Evolutionary conservation across 2,113 vertebrate genomes (phyloP), one percentile per base, ranked within the genome.

Genomic region (Phoenicopterus ruber): DNA sequence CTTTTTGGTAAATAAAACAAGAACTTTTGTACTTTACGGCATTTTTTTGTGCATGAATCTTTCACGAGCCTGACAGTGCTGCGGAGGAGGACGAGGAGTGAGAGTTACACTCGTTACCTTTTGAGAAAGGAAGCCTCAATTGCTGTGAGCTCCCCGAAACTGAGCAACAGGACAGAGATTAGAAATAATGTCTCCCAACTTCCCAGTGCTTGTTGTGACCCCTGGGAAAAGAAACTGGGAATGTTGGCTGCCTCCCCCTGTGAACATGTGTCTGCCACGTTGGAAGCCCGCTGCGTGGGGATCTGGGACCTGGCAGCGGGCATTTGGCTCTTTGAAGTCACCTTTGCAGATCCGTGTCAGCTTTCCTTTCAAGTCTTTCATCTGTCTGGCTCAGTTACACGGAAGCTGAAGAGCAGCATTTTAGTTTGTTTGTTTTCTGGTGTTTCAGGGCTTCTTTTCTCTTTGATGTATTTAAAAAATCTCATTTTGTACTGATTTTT

Each of bases 11-110:
- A 94, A 57, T 79, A 13, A 67, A 86, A 36, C 62, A 42, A 49
- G 4, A 29, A 5, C 14, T 80, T 31, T 1, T 15, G 7, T 42
- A 10, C 50, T 66, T n/a, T 2, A 31, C 1, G 1, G 62, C 3
- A 0, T 17, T 42, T 77, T 77, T 67, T 17, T 1, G 6, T 6
- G 38, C 38, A 1, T 78, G 52, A 38, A 52, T 94, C 29, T 92
- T 84, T 90, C 69, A 38, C 44, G 11, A 91, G 49, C 58, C 28
- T 73, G 15, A 1, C 2, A 0, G 65, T 8, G 72, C 83, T 19
- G 81, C 0, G 9, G 25, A 4, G 73, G 80, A 11, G 9, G 83
- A 16, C 1, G 38, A 55, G 61, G 61, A 32, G 22, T 0, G 47
- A 38, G 61, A 40, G 78, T 63, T 44, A 38, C 5, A 0, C 13